phyloP scores from a whole-genome alignment of 2,797 vertebrate genomes.

The Acanthurus leucopareius region DNA sequence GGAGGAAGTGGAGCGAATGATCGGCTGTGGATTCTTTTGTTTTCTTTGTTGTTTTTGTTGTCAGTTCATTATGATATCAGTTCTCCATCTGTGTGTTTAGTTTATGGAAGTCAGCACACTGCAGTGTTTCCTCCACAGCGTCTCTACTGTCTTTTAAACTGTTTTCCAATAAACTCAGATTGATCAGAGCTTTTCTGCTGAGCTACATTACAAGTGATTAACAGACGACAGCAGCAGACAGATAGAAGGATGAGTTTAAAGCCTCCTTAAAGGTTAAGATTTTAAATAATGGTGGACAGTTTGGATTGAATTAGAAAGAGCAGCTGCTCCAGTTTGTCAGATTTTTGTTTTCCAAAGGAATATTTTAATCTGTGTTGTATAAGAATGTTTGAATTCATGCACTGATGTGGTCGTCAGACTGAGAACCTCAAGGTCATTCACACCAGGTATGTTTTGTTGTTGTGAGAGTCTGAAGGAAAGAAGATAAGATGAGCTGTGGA shows the following conservation, averaged over 20 bases:
- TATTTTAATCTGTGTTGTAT: too few relatives aligned
- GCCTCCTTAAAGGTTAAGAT: background rate
- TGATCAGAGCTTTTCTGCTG: background rate
- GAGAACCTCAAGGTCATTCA: too few relatives aligned
- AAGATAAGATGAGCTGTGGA: too few relatives aligned
- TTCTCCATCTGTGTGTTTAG: background rate
- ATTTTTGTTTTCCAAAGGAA: too few relatives aligned
- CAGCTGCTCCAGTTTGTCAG: background rate
- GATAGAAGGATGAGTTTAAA: constrained; percentile 10
- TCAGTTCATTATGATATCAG: background rate
- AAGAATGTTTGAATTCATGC: too few relatives aligned
- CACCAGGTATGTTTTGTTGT: too few relatives aligned
- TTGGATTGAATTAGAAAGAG: background rate
- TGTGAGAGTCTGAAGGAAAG: too few relatives aligned
- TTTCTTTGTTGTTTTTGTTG: too few relatives aligned
- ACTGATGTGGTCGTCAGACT: too few relatives aligned
- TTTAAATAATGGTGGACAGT: background rate
- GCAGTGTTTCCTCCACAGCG: constrained; percentile 2
- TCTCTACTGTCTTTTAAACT: background rate
- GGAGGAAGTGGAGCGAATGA: too few relatives aligned
- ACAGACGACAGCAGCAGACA: background rate
- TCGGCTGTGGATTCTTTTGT: too few relatives aligned
- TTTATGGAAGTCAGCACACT: background rate
- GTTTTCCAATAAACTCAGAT: background rate
- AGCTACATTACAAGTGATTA: background rate